Evolutionary conservation across 2,113 vertebrate species (phyloP), one percentile per base, ranked within the genome.

Genomic region (Indri indri): DNA sequence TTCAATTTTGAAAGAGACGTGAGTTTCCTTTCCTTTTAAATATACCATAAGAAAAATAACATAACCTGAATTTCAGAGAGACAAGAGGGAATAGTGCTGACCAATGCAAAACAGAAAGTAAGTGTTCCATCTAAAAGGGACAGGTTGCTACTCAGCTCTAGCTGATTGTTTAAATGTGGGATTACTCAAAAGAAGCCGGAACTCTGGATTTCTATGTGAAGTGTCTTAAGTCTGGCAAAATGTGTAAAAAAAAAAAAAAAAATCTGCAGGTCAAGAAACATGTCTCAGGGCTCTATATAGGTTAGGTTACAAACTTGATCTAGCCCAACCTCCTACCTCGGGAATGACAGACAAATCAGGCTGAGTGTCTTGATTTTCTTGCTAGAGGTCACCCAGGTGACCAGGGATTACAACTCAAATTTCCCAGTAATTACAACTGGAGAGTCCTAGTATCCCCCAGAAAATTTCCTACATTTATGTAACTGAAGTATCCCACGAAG

Each of bases 401-500:
- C 57, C 9, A 88, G 12, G 23, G 57, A 80, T 83, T 83, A 91
- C 63, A 87, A 76, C 42, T 93, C n/a, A 59, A 80, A 91, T 66
- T 81, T 92, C 12, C 27, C 30, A 14, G 18, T 77, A 91, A 92
- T 80, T 80, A 73, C 4, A 73, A 68, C 11, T 32, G 57, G 61
- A 88, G 30, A 66, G 92, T 94, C 92, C 66, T 90, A 50, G n/a
- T 54, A 61, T 84, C 4, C 9, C 13, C 6, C 34, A 92, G 23
- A 76, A 79, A 63, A 76, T 68, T 96, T 86, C 34, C 66, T 63
- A 76, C 34, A 79, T 57, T 95, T 85, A 89, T 30, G 52, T 86
- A 95, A 74, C n/a, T 63, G 22, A 91, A 85, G 30, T 57, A 94
- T 88, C 37, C 34, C 23, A 83, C 83, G 6, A 80, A 77, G 8